Evolutionary conservation across 2,888 invertebrate species (phyloP).

Genomic region (Anorthoa munda): DNA sequence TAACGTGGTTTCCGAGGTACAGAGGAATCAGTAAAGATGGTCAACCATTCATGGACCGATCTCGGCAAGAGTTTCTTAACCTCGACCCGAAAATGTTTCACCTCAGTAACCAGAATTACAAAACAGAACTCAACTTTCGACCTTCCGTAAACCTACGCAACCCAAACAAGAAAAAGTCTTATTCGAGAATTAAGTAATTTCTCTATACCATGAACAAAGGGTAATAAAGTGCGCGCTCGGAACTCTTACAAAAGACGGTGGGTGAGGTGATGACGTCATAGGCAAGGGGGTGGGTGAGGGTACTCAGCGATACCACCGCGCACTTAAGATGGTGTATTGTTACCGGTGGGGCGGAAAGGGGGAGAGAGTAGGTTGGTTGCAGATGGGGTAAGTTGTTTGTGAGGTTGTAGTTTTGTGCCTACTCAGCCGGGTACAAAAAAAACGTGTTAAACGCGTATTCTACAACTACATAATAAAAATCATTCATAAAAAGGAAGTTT

Average conservation of each 20-base stretch:
- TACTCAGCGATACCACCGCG: slow-evolving; percentile 70
- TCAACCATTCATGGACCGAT: too few relatives aligned
- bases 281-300: slow-evolving; percentile 14
- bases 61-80: too few relatives aligned
- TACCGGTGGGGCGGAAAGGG: slow-evolving; percentile 61
- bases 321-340: slow-evolving; percentile 75
- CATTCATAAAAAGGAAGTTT: background rate
- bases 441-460: background rate
- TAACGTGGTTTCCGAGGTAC: too few relatives aligned
- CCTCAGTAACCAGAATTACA: background rate
- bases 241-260: slow-evolving; percentile 55
- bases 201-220: slow-evolving; percentile 60
- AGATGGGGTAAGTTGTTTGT: slow-evolving; percentile 54
- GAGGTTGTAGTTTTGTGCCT: slow-evolving; percentile 37
- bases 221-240: slow-evolving; percentile 65
- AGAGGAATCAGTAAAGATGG: too few relatives aligned
- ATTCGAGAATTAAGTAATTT: slow-evolving; percentile 63
- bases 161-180: slow-evolving; percentile 43
- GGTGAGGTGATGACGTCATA: slow-evolving; percentile 32
- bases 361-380: slow-evolving; percentile 35
- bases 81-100: too few relatives aligned
- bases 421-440: background rate
- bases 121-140: slow-evolving; percentile 35
- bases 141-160: slow-evolving; percentile 39
- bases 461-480: background rate